Base-by-base conservation (phyloP, 2,888 invertebrate species). In the Polyommatus icarus region DNA sequence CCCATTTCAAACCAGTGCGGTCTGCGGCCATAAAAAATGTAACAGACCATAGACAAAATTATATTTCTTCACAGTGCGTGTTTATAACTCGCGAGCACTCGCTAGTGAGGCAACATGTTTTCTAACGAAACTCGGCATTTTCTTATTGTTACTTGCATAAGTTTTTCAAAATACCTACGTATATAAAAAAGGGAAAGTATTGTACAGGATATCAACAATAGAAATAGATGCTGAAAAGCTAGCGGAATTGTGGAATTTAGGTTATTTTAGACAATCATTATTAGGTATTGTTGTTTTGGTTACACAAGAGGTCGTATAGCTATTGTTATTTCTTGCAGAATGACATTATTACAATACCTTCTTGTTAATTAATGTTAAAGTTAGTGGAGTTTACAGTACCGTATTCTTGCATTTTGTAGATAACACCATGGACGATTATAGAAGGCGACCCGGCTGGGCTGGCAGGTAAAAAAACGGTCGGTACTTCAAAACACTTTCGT, bases 41-140 rank as follows among this genome's bases (percentile, higher is more conserved):
- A 72, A 73, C 6, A 67, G 20, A 46, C 40, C 40, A 73, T 40
- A 73, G 29, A 67, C 67, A 73, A 73, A 54, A 73, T 73, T n/a
- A 72, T 46, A 73, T 73, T 73, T 73, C 46, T 40, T 40, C 46
- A 73, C 73, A 46, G 73, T 73, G 73, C 73, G 73, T 73, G 73
- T 46, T 73, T 46, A 15, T 72, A 4, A 72, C 40, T 40, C 20
- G 24, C 73, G 18, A 15, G 46, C 24, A 72, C 72, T 40, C 12
- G 24, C 73, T 18, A 20, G 73, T 73, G 73, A 24, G 46, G 73
- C 40, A 73, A 73, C 20, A 20, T 24, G 32, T 73, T 73, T 36
- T 73, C 73, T 73, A 72, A 46, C 46, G 40, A 67, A 67, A 67
- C 29, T 24, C 67, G 67, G 67, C 67, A 67, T 67, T 67, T 67